Percentiles rank a stretch among this genome's conserved stretches.
These are phyloP conservation scores for Helobdella robusta DNA, from an alignment of 2,888 invertebrate species.

Conservation along the genomic window DNA sequence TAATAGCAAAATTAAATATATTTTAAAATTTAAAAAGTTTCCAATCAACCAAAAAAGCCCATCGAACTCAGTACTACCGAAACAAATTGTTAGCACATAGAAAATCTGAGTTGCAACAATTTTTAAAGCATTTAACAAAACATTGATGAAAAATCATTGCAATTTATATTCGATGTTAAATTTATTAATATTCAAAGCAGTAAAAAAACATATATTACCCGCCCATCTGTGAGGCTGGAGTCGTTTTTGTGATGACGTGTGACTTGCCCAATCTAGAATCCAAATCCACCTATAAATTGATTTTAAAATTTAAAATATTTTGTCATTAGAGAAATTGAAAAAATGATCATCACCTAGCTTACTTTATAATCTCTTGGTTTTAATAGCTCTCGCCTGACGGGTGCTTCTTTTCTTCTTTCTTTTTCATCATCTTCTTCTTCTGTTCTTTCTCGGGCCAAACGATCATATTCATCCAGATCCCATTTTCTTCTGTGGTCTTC, in stretches of 20 bases:
- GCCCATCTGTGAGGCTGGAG: conserved; percentile 90
- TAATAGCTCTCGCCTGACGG: conserved; percentile 77
- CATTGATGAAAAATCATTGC: no score
- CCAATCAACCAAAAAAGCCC: no score
- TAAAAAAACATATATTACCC: conserved; percentile 54
- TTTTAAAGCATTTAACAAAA: no score
- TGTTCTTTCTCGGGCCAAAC: conserved; percentile 51
- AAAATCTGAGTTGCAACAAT: no score
- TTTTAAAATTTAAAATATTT: neutral
- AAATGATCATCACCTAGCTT: neutral
- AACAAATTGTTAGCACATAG: no score
- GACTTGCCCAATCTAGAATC: conserved; percentile 96
- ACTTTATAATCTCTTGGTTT: conserved; percentile 89
- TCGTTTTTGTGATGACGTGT: conserved; percentile 94
- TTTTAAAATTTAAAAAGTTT: no score
- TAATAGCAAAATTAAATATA: no score
- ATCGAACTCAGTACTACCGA: no score
- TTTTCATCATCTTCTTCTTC: conserved; percentile 40
- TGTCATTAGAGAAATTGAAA: conserved; percentile 1
- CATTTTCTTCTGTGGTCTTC: conserved; percentile 90
- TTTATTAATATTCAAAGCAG: neutral
- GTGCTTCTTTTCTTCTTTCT: conserved; percentile 59
- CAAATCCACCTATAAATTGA: conserved; percentile 62
- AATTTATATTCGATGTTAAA: neutral
- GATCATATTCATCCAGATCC: conserved; percentile 89